Percentiles rank a stretch among this genome's conserved stretches.
These are phyloP conservation scores for Metallyticus violacea DNA, from an alignment of 2,888 invertebrate species.

Conservation along the genomic window DNA sequence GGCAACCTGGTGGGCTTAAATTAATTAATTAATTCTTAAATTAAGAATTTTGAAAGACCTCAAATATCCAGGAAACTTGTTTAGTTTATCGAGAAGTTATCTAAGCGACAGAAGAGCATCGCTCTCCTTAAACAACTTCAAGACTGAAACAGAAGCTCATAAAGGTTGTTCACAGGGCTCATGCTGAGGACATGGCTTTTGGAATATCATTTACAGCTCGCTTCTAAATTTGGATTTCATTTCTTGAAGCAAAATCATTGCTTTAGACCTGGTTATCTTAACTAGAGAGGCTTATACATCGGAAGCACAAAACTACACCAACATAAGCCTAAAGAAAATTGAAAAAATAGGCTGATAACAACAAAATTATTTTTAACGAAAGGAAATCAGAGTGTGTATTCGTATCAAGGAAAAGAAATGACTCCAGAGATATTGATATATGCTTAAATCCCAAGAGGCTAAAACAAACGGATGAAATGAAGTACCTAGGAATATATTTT, in stretches of 20 bases:
- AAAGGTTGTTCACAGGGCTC: background rate
- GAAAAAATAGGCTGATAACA: background rate
- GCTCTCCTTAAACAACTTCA: background rate
- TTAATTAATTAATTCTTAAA: too few species aligned
- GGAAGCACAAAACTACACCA: too few species aligned
- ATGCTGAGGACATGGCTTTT: background rate
- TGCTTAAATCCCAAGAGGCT: too few species aligned
- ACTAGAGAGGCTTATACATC: too few species aligned
- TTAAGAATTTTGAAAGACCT: background rate
- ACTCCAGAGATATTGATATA: too few species aligned
- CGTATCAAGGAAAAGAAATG: too few species aligned
- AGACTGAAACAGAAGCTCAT: background rate
- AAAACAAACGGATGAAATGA: background rate
- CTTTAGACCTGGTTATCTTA: background rate
- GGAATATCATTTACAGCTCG: background rate
- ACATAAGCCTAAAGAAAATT: too few species aligned
- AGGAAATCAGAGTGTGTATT: background rate
- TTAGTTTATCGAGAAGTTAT: background rate
- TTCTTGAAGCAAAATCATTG: background rate
- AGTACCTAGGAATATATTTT: background rate
- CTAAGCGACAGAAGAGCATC: background rate
- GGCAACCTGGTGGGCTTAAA: slow-evolving; percentile 1
- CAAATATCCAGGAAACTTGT: background rate
- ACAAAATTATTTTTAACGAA: background rate
- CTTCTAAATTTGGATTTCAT: background rate